Conservation (phyloP, 2,797 vertebrate genomes). For the Anolis apletophallus region DNA sequence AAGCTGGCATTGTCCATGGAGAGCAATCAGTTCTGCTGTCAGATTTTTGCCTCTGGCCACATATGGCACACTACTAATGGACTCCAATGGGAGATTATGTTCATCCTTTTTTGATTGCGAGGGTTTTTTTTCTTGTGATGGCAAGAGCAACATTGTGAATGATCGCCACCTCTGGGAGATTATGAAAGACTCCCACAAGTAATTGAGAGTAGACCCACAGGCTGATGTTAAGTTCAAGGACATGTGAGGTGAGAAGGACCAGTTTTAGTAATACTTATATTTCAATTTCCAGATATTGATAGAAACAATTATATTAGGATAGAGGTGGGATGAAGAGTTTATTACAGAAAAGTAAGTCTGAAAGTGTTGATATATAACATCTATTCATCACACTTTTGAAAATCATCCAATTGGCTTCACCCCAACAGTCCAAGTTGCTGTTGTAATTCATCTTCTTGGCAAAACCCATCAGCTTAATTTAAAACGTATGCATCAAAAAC, state of each 20-base stretch:
- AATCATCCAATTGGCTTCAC: constrained; percentile 1
- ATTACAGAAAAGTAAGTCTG: constrained; percentile 12
- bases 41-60: neutral
- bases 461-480: constrained; percentile 15
- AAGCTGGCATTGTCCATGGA: neutral
- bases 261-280: constrained; percentile 3
- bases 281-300: neutral
- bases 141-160: constrained; percentile 14
- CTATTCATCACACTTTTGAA: constrained; percentile 26
- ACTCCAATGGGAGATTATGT: constrained; percentile 18
- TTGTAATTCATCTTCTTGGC: constrained; percentile 31
- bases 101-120: constrained; percentile 16
- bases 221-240: constrained; percentile 24
- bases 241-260: neutral
- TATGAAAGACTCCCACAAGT: neutral
- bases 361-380: constrained; percentile 39
- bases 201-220: constrained; percentile 14
- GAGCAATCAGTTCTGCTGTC: neutral
- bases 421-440: neutral
- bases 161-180: constrained; percentile 12
- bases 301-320: neutral
- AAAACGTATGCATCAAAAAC: constrained; percentile 38
- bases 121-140: neutral
- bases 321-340: neutral
- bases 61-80: neutral